These are phyloP conservation scores for Drosophila auraria DNA, from an alignment of 1,140 invertebrate species.

Conservation along the genomic window DNA sequence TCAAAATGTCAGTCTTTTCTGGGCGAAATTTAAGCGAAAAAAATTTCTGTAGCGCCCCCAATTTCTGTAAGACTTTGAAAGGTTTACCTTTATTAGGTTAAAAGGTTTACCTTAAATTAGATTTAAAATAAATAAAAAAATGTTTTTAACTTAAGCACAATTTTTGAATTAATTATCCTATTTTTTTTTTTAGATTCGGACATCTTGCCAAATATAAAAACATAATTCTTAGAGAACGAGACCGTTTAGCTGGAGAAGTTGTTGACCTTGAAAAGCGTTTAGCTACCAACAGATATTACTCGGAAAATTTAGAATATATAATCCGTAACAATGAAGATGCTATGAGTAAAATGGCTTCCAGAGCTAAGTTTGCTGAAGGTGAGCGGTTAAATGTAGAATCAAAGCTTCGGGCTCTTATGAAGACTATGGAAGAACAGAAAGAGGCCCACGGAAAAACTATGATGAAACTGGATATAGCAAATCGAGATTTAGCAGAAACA, in stretches of 20 bases:
- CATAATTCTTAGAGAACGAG: constrained; percentile 85
- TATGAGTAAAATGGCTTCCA: constrained; percentile 52
- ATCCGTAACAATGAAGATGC: constrained; percentile 68
- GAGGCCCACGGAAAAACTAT: constrained; percentile 47
- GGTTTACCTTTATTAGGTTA: no score
- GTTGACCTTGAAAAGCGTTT: constrained; percentile 85
- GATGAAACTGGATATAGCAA: constrained; percentile 42
- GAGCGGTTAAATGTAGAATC: constrained; percentile 56
- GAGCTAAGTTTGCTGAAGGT: constrained; percentile 50
- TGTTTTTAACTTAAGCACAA: no score
- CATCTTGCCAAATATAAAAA: constrained; percentile 70
- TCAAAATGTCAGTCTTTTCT: no score
- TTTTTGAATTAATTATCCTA: no score
- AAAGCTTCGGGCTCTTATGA: constrained; percentile 47
- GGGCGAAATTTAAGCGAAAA: no score
- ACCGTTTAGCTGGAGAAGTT: constrained; percentile 85
- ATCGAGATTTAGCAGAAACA: constrained; percentile 48
- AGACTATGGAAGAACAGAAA: constrained; percentile 59
- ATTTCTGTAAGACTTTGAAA: no score
- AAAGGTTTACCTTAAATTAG: no score
- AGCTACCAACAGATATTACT: constrained; percentile 80
- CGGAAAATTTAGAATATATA: constrained; percentile 85
- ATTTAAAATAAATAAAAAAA: no score
- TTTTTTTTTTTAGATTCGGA: constrained; percentile 56
- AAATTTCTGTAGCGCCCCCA: no score